phyloP scores from a whole-genome alignment of 2,113 vertebrate genomes.

The Lamprotornis superbus region DNA sequence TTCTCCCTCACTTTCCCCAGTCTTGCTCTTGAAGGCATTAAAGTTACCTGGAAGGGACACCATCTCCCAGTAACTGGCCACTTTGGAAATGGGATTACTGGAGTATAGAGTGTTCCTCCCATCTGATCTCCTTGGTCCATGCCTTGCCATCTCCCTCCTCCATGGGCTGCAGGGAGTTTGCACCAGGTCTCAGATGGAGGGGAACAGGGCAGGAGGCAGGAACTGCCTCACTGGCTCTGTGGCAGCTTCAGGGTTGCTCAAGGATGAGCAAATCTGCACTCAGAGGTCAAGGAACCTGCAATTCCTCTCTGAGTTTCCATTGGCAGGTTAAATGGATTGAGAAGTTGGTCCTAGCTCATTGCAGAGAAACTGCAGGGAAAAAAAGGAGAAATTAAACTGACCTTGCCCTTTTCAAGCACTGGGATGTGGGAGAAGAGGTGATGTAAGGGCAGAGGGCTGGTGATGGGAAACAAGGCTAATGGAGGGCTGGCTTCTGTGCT shows the following conservation, averaged over 20 bases:
- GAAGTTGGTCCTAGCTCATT: background rate
- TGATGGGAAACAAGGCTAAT: background rate
- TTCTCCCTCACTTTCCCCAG: background rate
- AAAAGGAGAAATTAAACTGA: background rate
- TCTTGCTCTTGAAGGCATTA: background rate
- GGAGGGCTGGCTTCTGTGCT: background rate
- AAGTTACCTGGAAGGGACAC: background rate
- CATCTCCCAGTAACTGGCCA: background rate
- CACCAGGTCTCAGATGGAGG: background rate
- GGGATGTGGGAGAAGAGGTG: background rate
- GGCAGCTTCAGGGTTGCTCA: background rate
- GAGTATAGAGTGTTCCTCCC: accelerated
- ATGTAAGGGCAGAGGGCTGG: background rate
- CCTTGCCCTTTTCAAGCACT: background rate
- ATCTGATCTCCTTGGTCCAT: background rate
- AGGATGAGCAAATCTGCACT: background rate
- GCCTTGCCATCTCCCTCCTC: background rate
- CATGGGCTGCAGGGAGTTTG: background rate
- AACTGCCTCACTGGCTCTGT: background rate
- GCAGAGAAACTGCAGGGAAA: background rate
- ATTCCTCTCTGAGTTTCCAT: background rate
- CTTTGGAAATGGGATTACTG: background rate
- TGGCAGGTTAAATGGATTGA: background rate
- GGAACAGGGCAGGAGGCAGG: background rate
- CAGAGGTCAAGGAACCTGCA: background rate